Evolutionary conservation across 2,888 invertebrate genomes (phyloP).

Genomic region (Ochropleura plecta): DNA sequence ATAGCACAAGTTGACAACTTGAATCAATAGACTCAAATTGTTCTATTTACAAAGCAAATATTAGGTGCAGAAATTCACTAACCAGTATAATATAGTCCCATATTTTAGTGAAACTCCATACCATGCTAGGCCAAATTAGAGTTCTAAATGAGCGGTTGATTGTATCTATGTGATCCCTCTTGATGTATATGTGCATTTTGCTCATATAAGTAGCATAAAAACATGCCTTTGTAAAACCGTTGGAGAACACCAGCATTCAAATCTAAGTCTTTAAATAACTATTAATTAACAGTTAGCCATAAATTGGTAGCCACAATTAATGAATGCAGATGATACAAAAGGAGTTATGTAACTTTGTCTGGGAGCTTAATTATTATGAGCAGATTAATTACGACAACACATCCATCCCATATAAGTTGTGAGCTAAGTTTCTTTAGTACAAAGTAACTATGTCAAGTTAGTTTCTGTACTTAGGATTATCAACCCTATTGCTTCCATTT

Average conservation of each 20-base stretch:
- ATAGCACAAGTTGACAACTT: neutral
- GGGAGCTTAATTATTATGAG: constrained; percentile 75
- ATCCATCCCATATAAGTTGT: constrained; percentile 40
- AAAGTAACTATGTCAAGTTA: constrained; percentile 52
- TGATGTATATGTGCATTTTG: neutral
- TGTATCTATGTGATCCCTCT: neutral
- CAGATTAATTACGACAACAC: constrained; percentile 56
- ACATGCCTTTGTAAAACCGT: constrained; percentile 6
- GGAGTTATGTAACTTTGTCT: constrained; percentile 78
- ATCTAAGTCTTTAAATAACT: constrained; percentile 39
- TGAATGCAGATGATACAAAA: constrained; percentile 71
- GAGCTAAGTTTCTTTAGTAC: constrained; percentile 44
- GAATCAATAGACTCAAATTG: constrained; percentile 45
- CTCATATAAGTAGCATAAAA: constrained; percentile 2
- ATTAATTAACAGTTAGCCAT: constrained; percentile 50
- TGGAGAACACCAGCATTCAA: constrained; percentile 23
- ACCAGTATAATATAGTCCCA: neutral
- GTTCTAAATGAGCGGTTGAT: neutral
- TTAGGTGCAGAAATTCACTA: neutral
- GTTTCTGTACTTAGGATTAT: constrained; percentile 31
- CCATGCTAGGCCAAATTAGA: neutral
- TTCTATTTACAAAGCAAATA: constrained; percentile 18
- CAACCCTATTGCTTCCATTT: constrained; percentile 40
- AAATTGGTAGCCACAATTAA: constrained; percentile 56
- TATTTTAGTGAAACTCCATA: neutral